Percentiles rank a stretch among this genome's conserved stretches.
These are phyloP conservation scores for Microchrysa polita DNA, from an alignment of 2,888 invertebrate genomes.

Conservation along the genomic window DNA sequence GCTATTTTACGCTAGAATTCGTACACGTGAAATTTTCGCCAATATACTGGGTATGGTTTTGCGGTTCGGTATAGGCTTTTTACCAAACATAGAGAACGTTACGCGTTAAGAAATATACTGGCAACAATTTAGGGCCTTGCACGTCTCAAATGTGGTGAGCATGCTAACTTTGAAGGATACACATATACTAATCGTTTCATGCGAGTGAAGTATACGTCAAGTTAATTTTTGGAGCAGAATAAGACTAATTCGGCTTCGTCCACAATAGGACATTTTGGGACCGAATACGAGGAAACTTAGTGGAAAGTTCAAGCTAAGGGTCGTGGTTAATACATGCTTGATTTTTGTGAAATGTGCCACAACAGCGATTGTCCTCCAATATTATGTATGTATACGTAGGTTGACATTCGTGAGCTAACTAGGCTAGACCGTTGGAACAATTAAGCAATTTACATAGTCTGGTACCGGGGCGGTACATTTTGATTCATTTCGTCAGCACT, in stretches of 20 bases:
- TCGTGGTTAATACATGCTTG: neutral
- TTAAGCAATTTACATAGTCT: constrained; percentile 30
- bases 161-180: neutral
- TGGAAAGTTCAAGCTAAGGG: neutral
- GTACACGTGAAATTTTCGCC: too few species aligned
- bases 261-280: constrained; percentile 16
- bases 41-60: too few species aligned
- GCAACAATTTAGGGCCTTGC: too few species aligned
- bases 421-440: neutral
- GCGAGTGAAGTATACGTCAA: neutral
- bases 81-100: too few species aligned
- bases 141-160: too few species aligned
- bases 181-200: constrained; percentile 1
- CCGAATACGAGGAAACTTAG: neutral
- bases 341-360: neutral
- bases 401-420: neutral
- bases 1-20: neutral
- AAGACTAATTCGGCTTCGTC: neutral
- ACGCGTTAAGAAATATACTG: too few species aligned
- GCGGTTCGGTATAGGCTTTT: too few species aligned
- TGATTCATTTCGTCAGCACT: constrained; percentile 21
- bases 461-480: constrained; percentile 8
- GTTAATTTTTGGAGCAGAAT: neutral
- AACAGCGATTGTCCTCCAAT: neutral
- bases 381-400: neutral